phyloP scores from a whole-genome alignment of 2,888 invertebrate species.

The Drosophila pseudotakahashii region DNA sequence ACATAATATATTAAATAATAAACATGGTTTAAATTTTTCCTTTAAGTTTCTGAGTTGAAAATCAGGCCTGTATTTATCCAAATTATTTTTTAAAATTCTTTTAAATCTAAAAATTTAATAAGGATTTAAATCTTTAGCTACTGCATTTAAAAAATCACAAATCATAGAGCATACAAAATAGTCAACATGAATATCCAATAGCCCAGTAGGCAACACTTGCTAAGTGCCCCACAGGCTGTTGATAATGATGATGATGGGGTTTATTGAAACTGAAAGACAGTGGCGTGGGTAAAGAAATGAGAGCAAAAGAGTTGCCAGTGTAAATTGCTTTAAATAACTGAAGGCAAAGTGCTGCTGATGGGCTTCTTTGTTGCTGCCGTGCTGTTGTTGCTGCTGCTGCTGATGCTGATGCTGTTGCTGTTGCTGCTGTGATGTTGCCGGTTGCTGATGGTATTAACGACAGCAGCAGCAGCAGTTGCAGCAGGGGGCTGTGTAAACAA shows the following conservation, averaged over 20 bases:
- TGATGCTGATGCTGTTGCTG: neutral
- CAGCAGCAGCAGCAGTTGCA: conserved; percentile 12
- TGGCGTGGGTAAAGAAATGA: conserved; percentile 1
- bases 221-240: conserved; percentile 1
- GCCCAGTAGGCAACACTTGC: neutral
- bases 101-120: no score
- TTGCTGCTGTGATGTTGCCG: conserved; percentile 3
- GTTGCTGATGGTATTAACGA: conserved; percentile 43
- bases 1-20: neutral
- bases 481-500: conserved; percentile 45
- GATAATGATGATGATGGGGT: conserved; percentile 32
- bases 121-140: no score
- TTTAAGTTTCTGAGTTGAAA: no score
- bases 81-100: no score
- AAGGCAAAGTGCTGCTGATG: conserved; percentile 26
- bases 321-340: conserved; percentile 64
- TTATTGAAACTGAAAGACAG: conserved; percentile 44
- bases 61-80: no score
- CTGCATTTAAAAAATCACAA: no score
- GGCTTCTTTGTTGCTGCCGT: conserved; percentile 10
- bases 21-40: no score
- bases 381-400: neutral
- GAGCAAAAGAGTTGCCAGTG: conserved; percentile 57
- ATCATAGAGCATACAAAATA: neutral
- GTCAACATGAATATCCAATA: neutral